phyloP scores from a whole-genome alignment of 2,888 invertebrate genomes.

The Timandra comae region DNA sequence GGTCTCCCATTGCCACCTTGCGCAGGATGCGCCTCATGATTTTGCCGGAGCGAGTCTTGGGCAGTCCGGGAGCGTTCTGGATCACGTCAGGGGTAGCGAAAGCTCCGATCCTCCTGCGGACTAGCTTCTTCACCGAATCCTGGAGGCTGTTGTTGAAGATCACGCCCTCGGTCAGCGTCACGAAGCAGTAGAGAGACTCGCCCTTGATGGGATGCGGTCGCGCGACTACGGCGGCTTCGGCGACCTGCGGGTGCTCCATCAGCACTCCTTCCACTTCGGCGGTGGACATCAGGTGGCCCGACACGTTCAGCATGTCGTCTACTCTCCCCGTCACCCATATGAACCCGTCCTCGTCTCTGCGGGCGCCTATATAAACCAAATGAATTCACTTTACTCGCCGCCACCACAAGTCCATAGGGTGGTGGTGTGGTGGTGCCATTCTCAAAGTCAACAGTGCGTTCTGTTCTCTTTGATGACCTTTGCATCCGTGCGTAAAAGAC shows the following conservation, averaged over 20 bases:
- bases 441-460: no score
- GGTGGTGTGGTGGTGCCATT: no score
- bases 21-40: conserved; percentile 97
- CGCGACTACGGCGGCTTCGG: conserved; percentile 98
- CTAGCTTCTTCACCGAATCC: conserved; percentile 84
- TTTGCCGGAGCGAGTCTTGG: conserved; percentile 98
- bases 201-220: conserved; percentile 97
- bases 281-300: conserved; percentile 98
- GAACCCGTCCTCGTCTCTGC: conserved; percentile 94
- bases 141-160: conserved; percentile 82
- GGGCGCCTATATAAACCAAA: conserved; percentile 82
- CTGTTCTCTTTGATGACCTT: no score
- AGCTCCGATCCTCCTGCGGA: conserved; percentile 94
- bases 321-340: conserved; percentile 97
- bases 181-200: conserved; percentile 97
- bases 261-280: conserved; percentile 93
- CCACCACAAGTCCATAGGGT: no score
- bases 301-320: conserved; percentile 99
- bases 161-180: conserved; percentile 90
- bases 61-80: conserved; percentile 94
- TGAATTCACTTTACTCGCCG: no score
- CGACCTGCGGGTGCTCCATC: conserved; percentile 84
- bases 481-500: no score
- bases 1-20: conserved; percentile 93
- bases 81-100: conserved; percentile 97